Evolutionary conservation across 2,797 vertebrate species (phyloP).

Genomic region (Salmo trutta): DNA sequence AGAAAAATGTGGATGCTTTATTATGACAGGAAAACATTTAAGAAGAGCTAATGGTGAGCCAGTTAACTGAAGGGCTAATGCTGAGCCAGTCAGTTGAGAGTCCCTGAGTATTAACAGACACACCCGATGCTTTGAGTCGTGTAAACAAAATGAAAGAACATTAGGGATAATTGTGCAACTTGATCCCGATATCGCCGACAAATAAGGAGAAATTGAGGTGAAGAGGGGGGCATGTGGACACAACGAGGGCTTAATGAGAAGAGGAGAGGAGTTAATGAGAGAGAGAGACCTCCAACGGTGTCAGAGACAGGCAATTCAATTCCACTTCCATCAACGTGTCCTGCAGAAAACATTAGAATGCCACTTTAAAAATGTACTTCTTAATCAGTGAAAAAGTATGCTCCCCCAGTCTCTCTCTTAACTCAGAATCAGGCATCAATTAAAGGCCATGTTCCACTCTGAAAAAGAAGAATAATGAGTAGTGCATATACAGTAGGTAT

Average conservation of each 20-base stretch:
- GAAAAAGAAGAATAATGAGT: too few species aligned
- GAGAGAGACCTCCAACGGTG: constrained; percentile 35
- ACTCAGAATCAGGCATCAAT: constrained; percentile 25
- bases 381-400: constrained; percentile 54
- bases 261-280: constrained; percentile 49
- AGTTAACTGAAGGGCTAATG: neutral
- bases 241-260: constrained; percentile 26
- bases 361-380: constrained; percentile 26
- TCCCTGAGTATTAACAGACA: constrained; percentile 13
- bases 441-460: too few species aligned
- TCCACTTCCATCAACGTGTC: constrained; percentile 48
- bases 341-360: constrained; percentile 48
- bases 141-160: constrained; percentile 20
- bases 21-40: neutral
- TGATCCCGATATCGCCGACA: constrained; percentile 25
- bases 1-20: neutral
- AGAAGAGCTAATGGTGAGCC: neutral
- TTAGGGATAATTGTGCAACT: constrained; percentile 24
- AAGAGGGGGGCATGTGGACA: constrained; percentile 23
- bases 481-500: too few species aligned
- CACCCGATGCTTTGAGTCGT: neutral
- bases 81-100: neutral
- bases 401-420: neutral
- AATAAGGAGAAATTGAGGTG: constrained; percentile 31
- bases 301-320: constrained; percentile 55